Evolutionary conservation across 1,140 invertebrate genomes (phyloP), one percentile per base, ranked within the genome.

Genomic region (Cyclargus thomasi): DNA sequence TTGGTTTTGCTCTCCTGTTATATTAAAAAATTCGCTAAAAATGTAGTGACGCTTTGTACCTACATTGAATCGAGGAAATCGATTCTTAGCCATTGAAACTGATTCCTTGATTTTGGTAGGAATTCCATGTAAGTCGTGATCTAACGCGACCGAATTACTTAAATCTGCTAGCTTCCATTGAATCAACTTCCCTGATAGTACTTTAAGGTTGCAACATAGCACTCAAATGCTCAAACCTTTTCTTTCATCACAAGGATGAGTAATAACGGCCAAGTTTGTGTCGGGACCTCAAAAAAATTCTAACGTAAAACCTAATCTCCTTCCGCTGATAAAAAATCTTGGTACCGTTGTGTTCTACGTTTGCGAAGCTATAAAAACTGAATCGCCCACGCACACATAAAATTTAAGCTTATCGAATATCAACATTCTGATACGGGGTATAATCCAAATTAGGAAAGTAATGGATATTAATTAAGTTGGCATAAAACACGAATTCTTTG

Each of bases 371-470:
- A 55, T 65, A 65, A 65, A 59, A 65, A 55, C 18, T 22, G 64
- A 57, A 21, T 63, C 68, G 39, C 68, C 68, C 64, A 69, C 71
- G 36, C 68, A 64, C 65, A 39, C 62, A 69, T 74, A 76, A 69
- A 73, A 70, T 65, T 65, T 57, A 55, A 65, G 64, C 64, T 57
- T 65, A 65, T 65, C 64, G 53, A 57, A 23, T 55, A 65, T 55
- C 64, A 17, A 59, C 18, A 59, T 59, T 29, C 53, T 23, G 16
- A 65, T 55, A 55, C 29, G 22, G 64, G 53, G 20, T 57, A 65
- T 55, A 65, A 29, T 55, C 64, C 53, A 55, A 65, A 65, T 23
- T 21, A 65, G 53, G 53, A 55, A 29, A 65, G 17, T 65, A 65
- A 65, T 65, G 23, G 64, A 57, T 65, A 55, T 21, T 47, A 64